Conservation (phyloP, 2,113 vertebrate genomes). For the Aegotheles bennettii region DNA sequence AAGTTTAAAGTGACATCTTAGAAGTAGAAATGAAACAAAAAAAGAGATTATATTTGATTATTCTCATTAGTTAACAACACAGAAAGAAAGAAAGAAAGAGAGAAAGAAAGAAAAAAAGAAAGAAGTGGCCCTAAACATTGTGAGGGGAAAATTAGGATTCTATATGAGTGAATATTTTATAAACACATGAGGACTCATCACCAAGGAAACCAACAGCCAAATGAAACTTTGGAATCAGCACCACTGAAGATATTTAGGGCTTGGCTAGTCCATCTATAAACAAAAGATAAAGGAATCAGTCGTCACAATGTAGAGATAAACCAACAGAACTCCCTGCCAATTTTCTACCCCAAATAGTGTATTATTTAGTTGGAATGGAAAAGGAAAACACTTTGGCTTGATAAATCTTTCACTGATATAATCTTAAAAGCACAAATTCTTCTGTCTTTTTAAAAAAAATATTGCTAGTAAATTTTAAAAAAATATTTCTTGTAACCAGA, state of each 20-base stretch:
- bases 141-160: neutral
- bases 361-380: neutral
- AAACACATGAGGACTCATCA: neutral
- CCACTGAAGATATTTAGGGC: neutral
- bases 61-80: neutral
- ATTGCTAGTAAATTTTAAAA: neutral
- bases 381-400: neutral
- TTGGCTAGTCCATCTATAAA: neutral
- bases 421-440: neutral
- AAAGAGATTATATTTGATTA: neutral
- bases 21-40: neutral
- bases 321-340: neutral
- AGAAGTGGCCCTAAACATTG: neutral
- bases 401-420: neutral
- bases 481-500: neutral
- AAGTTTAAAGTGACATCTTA: neutral
- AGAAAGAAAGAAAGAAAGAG: neutral
- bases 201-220: neutral
- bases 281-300: constrained; percentile 2
- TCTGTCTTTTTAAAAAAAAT: neutral
- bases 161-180: neutral
- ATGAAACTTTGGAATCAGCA: neutral
- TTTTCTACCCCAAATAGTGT: neutral
- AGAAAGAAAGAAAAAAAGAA: neutral
- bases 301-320: neutral